Evolutionary conservation across 2,888 invertebrate species (phyloP).

Genomic region (Thymelicus sylvestris): DNA sequence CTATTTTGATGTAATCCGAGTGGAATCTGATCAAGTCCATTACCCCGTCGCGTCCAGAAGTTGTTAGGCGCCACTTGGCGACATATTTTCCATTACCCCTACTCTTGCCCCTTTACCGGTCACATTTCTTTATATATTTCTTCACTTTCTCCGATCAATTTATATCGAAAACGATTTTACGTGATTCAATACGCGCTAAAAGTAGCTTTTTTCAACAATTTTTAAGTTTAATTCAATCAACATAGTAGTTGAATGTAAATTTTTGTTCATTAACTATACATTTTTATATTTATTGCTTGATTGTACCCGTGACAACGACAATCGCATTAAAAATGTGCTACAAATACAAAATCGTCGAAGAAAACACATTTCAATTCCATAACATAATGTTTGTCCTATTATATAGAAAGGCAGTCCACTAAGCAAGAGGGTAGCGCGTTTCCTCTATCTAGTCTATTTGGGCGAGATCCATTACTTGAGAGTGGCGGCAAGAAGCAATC

Average conservation of each 20-base stretch:
- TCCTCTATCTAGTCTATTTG: conserved; percentile 83
- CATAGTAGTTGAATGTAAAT: too few relatives aligned
- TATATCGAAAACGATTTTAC: too few relatives aligned
- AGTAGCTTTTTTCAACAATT: too few relatives aligned
- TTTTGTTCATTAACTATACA: too few relatives aligned
- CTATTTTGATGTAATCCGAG: conserved; percentile 22
- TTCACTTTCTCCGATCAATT: conserved; percentile 76
- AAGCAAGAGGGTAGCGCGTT: conserved; percentile 68
- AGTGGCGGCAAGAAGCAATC: conserved; percentile 85
- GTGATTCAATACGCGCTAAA: too few relatives aligned
- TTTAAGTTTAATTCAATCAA: too few relatives aligned
- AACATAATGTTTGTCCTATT: conserved; percentile 39
- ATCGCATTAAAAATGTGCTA: too few relatives aligned
- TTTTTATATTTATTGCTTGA: too few relatives aligned
- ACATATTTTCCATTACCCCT: conserved; percentile 82
- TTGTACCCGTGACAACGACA: too few relatives aligned
- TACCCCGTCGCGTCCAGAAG: conserved; percentile 64
- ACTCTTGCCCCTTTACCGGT: conserved; percentile 66
- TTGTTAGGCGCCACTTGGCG: conserved; percentile 77
- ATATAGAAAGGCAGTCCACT: conserved; percentile 54
- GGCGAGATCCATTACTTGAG: conserved; percentile 84
- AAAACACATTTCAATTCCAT: not conserved
- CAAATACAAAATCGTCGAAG: too few relatives aligned
- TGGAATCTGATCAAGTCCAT: conserved; percentile 80
- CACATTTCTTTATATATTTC: conserved; percentile 72